phyloP scores from a whole-genome alignment of 2,888 invertebrate species.

The Mayetiola destructor region DNA sequence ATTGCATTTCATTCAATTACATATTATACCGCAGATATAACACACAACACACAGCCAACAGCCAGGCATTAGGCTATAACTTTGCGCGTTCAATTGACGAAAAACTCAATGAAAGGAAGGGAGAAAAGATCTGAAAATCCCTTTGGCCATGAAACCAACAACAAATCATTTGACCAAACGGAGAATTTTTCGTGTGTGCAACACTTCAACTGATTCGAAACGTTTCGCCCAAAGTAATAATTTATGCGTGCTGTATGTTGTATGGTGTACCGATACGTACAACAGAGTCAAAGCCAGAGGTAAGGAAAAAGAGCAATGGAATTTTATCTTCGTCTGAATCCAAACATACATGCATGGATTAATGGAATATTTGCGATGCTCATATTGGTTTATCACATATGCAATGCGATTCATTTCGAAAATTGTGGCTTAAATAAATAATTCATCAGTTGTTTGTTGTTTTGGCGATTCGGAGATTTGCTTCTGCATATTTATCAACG shows the following conservation, averaged over 20 bases:
- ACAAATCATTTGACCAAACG: no score
- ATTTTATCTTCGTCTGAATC: no score
- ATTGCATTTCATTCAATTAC: conserved; percentile 8
- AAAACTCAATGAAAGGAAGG: no score
- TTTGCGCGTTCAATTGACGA: no score
- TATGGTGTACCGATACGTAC: not conserved
- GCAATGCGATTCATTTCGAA: conserved; percentile 1
- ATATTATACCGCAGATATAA: not conserved
- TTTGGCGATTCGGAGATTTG: not conserved
- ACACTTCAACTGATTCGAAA: no score
- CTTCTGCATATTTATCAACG: not conserved
- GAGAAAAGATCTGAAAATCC: no score
- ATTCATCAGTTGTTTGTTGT: conserved; percentile 1
- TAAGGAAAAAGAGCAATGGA: not conserved
- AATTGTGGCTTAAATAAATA: conserved; percentile 10
- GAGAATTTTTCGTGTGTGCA: no score
- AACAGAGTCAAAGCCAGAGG: not conserved
- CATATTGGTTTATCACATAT: not conserved
- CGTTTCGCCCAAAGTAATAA: not conserved
- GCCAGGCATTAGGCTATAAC: not conserved
- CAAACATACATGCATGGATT: not conserved
- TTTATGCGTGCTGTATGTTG: no score
- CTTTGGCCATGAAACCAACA: no score
- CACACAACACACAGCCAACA: not conserved
- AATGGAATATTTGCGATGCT: not conserved